Evolutionary conservation across 1,140 invertebrate species (phyloP), one percentile per base, ranked within the genome.

Genomic region (Nymphalis io): DNA sequence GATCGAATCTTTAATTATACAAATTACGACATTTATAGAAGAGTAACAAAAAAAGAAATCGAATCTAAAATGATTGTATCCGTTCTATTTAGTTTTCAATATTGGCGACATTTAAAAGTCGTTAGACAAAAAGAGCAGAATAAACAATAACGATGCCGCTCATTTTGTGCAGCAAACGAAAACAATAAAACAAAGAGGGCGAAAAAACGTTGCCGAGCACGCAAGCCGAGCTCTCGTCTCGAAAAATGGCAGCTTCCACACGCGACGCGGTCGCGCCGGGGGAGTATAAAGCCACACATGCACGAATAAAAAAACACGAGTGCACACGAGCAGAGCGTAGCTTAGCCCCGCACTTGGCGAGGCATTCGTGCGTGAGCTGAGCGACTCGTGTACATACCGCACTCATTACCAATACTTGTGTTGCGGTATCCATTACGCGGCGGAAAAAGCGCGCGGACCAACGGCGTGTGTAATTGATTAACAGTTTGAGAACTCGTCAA

Each of bases 401-500:
- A 81, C 85, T 81, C 79, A 87, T 84, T 83, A 82, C 80, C 70
- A 73, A 81, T 87, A 83, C 81, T 81, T 83, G 77, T 79, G 77
- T 79, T 81, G 83, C 77, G 82, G 84, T 89, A 87, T 89, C 82
- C 87, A 90, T 89, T 90, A 90, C 88, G 78, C 64, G 76, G 75
- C 77, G 82, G 80, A 87, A 88, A 88, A 87, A 89, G 82, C 79
- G 80, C 79, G 79, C 75, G 48, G 81, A 68, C 80, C 87, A 86
- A 80, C 84, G 80, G 81, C 65, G 80, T 85, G 85, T 84, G 83
- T 88, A 89, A 90, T 88, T 87, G 86, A 89, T 87, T 87, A 85
- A 81, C 85, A 83, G 82, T 85, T 86, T 59, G 68, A 71, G 70
- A 71, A 64, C 60, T 70, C 68, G 70, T 57, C 69, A 60, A 63